Conservation (phyloP, 2,113 vertebrate species). For the Microcebus ravelobensis region DNA sequence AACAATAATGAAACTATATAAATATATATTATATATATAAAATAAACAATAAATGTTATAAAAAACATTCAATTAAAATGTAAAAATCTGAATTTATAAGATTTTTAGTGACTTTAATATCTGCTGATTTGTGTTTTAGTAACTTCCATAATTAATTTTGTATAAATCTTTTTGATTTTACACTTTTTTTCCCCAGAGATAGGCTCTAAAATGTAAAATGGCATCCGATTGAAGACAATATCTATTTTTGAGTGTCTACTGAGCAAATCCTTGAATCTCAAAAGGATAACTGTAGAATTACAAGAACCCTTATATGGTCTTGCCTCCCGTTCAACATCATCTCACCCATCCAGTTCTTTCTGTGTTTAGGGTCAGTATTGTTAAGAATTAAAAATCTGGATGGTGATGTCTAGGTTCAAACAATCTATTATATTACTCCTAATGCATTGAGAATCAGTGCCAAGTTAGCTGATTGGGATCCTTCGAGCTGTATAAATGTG, state of each 20-base stretch:
- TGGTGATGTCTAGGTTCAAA: background rate
- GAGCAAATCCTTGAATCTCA: background rate
- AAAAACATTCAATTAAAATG: background rate
- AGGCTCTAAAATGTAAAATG: background rate
- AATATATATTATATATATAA: background rate
- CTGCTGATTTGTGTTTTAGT: background rate
- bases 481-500: background rate
- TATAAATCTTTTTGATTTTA: background rate
- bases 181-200: background rate
- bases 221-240: background rate
- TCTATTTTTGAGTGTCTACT: background rate
- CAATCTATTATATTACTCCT: accelerated
- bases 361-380: background rate
- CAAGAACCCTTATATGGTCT: accelerated
- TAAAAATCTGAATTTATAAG: background rate
- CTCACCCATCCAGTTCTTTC: background rate
- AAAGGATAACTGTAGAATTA: background rate
- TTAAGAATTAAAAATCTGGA: background rate
- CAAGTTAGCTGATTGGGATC: background rate
- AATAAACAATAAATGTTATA: background rate
- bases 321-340: background rate
- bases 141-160: background rate
- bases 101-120: background rate
- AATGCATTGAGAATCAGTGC: background rate
- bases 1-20: background rate